Conservation (phyloP, 35 echinoderm and acorn worm species). For the Diadema setosum region DNA sequence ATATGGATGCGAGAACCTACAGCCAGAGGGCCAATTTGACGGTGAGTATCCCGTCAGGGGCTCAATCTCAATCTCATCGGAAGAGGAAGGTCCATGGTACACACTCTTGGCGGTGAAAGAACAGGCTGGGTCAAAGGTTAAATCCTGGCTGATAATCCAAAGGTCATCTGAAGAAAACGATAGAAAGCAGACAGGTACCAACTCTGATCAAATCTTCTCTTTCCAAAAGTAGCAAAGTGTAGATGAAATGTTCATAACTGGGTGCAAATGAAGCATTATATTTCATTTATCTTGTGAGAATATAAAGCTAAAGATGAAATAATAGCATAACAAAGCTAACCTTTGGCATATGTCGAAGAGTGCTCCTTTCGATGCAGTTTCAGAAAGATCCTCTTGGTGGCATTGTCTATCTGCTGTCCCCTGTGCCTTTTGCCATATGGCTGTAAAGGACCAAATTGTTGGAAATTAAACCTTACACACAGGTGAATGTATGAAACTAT, state of each 20-base stretch:
- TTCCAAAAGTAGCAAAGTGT: too few relatives aligned
- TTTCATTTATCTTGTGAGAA: not conserved
- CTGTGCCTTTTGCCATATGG: constrained; percentile 75
- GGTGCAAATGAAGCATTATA: not conserved
- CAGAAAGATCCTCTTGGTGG: constrained; percentile 76
- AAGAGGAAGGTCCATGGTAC: constrained; percentile 92
- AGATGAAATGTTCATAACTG: not conserved
- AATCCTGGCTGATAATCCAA: constrained; percentile 78
- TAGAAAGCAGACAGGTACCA: too few relatives aligned
- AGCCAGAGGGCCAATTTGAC: constrained; percentile 76
- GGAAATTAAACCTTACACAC: too few relatives aligned
- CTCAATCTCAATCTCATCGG: constrained; percentile 81
- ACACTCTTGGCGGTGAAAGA: constrained; percentile 85
- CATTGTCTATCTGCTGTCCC: constrained; percentile 21
- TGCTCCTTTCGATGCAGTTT: constrained; percentile 50
- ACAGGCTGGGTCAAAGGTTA: constrained; percentile 57
- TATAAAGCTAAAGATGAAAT: not conserved
- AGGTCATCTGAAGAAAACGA: constrained; percentile 75
- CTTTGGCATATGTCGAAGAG: constrained; percentile 89
- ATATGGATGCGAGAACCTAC: constrained; percentile 51
- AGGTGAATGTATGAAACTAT: too few relatives aligned
- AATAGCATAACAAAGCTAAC: constrained; percentile 15
- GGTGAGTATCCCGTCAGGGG: constrained; percentile 80
- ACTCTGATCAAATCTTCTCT: too few relatives aligned
- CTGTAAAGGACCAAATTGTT: too few relatives aligned